Conservation (phyloP, 2,888 invertebrate genomes). For the Dynastes hyllus region DNA sequence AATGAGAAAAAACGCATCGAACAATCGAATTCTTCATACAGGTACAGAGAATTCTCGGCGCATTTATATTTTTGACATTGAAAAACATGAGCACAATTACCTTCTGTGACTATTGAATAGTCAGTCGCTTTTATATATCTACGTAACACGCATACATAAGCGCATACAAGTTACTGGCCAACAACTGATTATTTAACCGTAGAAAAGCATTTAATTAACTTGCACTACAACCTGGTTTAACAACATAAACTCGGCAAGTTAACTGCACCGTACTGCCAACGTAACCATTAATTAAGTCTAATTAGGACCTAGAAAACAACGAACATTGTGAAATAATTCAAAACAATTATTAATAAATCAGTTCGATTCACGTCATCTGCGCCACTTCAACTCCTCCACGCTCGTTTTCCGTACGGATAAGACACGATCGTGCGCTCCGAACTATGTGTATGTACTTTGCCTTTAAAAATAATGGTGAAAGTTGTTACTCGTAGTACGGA, state of each 20-base stretch:
- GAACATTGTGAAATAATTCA: constrained; percentile 58
- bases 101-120: constrained; percentile 43
- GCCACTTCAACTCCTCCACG: constrained; percentile 37
- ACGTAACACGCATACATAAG: constrained; percentile 1
- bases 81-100: constrained; percentile 44
- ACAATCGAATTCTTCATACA: constrained; percentile 32
- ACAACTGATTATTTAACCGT: constrained; percentile 60
- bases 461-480: constrained; percentile 36
- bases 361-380: constrained; percentile 51
- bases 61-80: constrained; percentile 46
- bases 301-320: constrained; percentile 58
- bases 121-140: constrained; percentile 28
- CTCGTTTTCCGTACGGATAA: constrained; percentile 22
- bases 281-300: constrained; percentile 60
- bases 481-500: constrained; percentile 15
- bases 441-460: constrained; percentile 10
- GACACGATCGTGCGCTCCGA: constrained; percentile 23
- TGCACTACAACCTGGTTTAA: constrained; percentile 58
- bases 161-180: constrained; percentile 37
- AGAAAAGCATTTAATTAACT: constrained; percentile 61
- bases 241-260: constrained; percentile 55
- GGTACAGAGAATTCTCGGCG: constrained; percentile 21
- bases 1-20: constrained; percentile 22
- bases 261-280: constrained; percentile 55
- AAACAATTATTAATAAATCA: constrained; percentile 60